A percentile compares a stretch with the other conserved stretches of the same genome.
Evolutionary conservation across 2,888 invertebrate species (phyloP).

Genomic region (Netelia inedita): DNA sequence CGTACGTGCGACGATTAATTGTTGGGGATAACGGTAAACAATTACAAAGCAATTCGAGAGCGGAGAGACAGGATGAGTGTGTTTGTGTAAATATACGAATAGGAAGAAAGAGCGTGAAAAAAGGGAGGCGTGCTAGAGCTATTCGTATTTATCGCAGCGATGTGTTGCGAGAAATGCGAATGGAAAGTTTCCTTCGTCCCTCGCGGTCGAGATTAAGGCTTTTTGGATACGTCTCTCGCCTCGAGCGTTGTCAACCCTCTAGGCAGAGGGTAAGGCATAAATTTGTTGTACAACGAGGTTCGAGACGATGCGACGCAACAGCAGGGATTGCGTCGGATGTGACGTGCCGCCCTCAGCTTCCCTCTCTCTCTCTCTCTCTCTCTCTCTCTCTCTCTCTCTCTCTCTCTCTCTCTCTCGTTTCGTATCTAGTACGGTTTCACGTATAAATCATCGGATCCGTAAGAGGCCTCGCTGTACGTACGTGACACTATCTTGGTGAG

Average conservation of each 20-base stretch:
- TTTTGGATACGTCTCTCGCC: conserved; percentile 17
- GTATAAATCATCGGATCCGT: conserved; percentile 69
- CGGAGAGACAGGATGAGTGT: conserved; percentile 14
- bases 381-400: conserved; percentile 1
- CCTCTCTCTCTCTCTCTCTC: conserved; percentile 7
- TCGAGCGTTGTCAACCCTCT: conserved; percentile 4
- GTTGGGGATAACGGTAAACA: conserved; percentile 54
- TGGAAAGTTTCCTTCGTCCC: conserved; percentile 5
- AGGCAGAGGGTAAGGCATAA: not conserved
- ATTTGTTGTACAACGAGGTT: conserved; percentile 17
- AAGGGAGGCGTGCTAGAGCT: not conserved
- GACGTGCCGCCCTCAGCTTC: conserved; percentile 15
- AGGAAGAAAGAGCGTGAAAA: not conserved
- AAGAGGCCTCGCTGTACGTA: conserved; percentile 24
- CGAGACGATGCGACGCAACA: conserved; percentile 45
- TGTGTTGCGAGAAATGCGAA: not conserved
- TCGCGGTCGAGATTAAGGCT: conserved; percentile 32
- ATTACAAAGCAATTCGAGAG: conserved; percentile 48
- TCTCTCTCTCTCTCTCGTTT: conserved; percentile 31
- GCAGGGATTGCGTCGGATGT: conserved; percentile 28
- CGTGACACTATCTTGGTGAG: conserved; percentile 18
- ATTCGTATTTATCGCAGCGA: not conserved
- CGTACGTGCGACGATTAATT: conserved; percentile 49
- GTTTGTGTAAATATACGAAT: not conserved
- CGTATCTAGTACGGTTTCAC: conserved; percentile 54